These are phyloP conservation scores for Rattus norvegicus DNA, from an alignment of 2,113 vertebrate species.

Conservation along the genomic window GRCr8 NC_086024.1:27000001-27000500, in stretches of 20 bases:
- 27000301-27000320: background rate
- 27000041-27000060: background rate
- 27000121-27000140: background rate
- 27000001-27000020: constrained; percentile 33
- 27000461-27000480: background rate
- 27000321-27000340: background rate
- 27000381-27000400: background rate
- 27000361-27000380: constrained; percentile 12
- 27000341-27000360: background rate
- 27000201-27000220: background rate
- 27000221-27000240: background rate
- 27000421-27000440: background rate
- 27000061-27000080: constrained; percentile 26
- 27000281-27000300: background rate
- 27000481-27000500: background rate
- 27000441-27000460: background rate
- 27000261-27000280: background rate
- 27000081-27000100: background rate
- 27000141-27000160: background rate
- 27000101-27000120: constrained; percentile 1
- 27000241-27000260: background rate
- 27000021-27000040: constrained; percentile 14
- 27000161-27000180: constrained; percentile 25
- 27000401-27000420: background rate
- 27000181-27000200: background rate